Base-by-base conservation (phyloP, 1,140 invertebrate species). In the Zaprionus lachaisei region DNA sequence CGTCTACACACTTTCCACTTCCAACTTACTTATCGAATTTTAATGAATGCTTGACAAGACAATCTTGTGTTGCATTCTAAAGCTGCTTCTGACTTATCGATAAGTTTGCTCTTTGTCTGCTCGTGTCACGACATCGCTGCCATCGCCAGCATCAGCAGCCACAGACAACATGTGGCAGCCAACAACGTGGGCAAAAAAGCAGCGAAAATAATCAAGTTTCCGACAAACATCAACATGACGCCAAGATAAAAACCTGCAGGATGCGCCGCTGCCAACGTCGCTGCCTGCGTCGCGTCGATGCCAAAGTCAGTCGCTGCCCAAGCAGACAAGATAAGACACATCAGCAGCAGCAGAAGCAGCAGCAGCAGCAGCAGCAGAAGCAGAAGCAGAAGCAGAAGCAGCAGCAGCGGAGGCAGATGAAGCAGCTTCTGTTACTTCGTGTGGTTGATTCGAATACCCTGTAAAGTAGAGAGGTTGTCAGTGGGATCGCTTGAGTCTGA, bases 211-310 rank as follows among this genome's bases (percentile, higher is more conserved):
- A 89, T 89, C 85, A 89, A 89, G 85, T 89, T 89, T 89, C 85
- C 85, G 85, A 89, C 85, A 90, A 89, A 90, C 85, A 89, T 89
- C 85, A 90, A 89, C 85, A 89, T 89, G 85, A 90, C 85, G 85
- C 85, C 85, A 81, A 89, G 85, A 90, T 90, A 89, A 89, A 89
- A 89, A 90, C 79, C 79, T 85, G 69, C 79, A 89, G 81, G 81
- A 89, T 90, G 81, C 85, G 81, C 80, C 54, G 38, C 51, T 54
- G 66, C 38, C 28, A 38, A 37, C 69, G 63, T 73, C 58, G 79
- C 78, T 60, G 81, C 56, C 80, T 7, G 28, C 7, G 28, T 31
- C 7, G 28, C 28, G 28, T 31, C 28, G 6, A 31, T 31, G 56
- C 9, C 17, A 28, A 14, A 37, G 49, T 15, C 6, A 34, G 74